These are phyloP conservation scores for Papilio aristodemus DNA, from an alignment of 1,140 invertebrate genomes.

Conservation along the genomic window DNA sequence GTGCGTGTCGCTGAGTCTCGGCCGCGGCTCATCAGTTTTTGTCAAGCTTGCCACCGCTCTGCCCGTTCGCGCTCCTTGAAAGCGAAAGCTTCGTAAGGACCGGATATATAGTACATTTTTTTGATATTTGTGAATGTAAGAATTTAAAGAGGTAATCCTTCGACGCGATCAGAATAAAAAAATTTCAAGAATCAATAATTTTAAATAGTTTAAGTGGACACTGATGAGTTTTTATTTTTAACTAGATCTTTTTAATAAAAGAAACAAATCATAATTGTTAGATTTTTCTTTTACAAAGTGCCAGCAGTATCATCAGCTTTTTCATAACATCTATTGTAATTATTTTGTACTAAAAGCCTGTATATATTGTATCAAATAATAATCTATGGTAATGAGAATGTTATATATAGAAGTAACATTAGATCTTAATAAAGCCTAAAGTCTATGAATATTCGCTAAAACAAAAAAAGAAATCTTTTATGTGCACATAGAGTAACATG, in stretches of 20 bases:
- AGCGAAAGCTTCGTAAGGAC: not conserved
- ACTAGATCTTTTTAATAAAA: not conserved
- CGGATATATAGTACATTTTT: not conserved
- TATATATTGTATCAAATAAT: too few species aligned
- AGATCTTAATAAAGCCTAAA: not conserved
- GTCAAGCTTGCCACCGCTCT: conserved; percentile 4
- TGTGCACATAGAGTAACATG: not conserved
- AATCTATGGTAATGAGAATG: too few species aligned
- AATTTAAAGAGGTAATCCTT: not conserved
- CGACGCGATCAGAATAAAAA: too few species aligned
- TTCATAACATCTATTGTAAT: too few species aligned
- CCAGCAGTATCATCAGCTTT: not conserved
- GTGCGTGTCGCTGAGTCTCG: conserved; percentile 6
- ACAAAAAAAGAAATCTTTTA: not conserved
- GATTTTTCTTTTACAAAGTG: not conserved
- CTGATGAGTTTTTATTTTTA: not conserved
- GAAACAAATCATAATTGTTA: too few species aligned
- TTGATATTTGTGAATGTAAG: not conserved
- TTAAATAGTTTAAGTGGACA: too few species aligned
- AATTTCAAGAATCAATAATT: too few species aligned
- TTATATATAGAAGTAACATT: too few species aligned
- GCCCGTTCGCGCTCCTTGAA: not conserved
- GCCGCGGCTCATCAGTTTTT: conserved; percentile 13
- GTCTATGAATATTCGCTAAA: not conserved
- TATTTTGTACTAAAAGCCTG: too few species aligned